phyloP scores from a whole-genome alignment of 2,113 vertebrate species.

The Podocnemis expansa region DNA sequence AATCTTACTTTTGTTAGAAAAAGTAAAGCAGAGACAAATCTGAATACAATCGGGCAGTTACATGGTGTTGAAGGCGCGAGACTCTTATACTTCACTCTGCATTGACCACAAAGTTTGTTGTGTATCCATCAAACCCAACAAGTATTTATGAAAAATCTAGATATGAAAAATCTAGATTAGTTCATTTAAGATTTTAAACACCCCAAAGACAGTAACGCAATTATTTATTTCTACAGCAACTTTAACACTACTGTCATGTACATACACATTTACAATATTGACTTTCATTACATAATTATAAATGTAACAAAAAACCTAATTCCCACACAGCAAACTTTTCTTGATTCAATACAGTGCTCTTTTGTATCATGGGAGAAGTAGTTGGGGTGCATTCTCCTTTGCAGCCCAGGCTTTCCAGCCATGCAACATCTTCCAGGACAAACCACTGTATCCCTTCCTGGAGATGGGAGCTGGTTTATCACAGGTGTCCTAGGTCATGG shows the following conservation, averaged over 20 bases:
- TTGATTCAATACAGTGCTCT: not conserved
- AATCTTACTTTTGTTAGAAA: not conserved
- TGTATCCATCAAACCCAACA: not conserved
- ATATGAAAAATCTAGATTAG: not conserved
- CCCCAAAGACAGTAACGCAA: not conserved
- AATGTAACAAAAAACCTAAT: not conserved
- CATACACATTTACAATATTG: not conserved
- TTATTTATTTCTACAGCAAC: not conserved
- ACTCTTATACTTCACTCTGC: not conserved
- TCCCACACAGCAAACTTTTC: not conserved
- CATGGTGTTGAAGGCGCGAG: not conserved
- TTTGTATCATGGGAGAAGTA: not conserved
- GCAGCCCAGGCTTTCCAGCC: not conserved
- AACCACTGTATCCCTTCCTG: not conserved
- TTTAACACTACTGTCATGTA: not conserved
- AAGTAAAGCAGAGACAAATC: conserved; percentile 2
- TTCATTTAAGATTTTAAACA: conserved; percentile 24
- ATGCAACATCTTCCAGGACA: not conserved
- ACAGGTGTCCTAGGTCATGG: not conserved
- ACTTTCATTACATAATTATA: not conserved
- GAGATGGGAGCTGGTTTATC: not conserved
- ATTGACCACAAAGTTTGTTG: not conserved
- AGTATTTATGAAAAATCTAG: not conserved
- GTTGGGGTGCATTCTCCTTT: not conserved
- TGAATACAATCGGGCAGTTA: conserved; percentile 24